phyloP scores from a whole-genome alignment of 2,113 vertebrate species.

The Chionis minor region DNA sequence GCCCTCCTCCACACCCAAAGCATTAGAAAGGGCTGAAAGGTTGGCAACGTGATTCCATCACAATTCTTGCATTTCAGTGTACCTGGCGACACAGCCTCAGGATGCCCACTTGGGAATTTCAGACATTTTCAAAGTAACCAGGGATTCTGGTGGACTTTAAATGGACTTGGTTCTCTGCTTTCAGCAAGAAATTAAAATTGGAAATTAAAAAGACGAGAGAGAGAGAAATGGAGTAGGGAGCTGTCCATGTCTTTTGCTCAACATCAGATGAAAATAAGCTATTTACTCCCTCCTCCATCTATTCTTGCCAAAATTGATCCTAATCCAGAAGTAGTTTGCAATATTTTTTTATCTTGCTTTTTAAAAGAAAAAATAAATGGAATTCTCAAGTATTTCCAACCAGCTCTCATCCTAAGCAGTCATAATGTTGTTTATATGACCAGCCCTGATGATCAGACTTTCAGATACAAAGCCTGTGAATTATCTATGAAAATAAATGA shows the following conservation, averaged over 20 bases:
- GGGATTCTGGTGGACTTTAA: background rate
- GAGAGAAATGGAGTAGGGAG: background rate
- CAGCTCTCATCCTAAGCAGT: background rate
- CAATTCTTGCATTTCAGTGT: fast-evolving
- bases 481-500: background rate
- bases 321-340: background rate
- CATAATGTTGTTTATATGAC: background rate
- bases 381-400: background rate
- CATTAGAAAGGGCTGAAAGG: background rate
- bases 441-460: background rate
- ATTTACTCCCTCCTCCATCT: background rate
- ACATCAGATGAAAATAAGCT: background rate
- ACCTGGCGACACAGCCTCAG: background rate
- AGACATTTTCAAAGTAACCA: background rate
- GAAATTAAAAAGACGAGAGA: background rate
- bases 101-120: background rate
- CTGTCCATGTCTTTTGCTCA: background rate
- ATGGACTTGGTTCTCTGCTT: background rate
- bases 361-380: background rate
- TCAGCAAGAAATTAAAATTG: background rate
- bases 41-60: fast-evolving
- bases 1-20: background rate
- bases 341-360: background rate
- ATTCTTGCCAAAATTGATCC: background rate
- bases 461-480: background rate